Percentiles rank a stretch among this genome's conserved stretches.
phyloP scores from a whole-genome alignment of 64 coral and sea anemone genomes.

The Anthopleura sola region DNA sequence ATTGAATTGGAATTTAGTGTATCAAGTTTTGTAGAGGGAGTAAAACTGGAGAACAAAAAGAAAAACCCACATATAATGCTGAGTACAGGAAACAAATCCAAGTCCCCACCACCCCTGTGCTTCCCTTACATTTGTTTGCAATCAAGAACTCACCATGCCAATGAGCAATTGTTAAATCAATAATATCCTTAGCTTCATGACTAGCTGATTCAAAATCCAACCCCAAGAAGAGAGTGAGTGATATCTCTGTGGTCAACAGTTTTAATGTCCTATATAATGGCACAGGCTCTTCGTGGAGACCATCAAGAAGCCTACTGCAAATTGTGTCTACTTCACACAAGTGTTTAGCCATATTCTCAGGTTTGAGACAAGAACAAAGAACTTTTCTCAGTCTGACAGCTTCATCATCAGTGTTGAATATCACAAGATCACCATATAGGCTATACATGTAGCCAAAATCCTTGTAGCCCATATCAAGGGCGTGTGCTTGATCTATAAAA shows the following conservation, averaged over 20 bases:
- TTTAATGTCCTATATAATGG: slow-evolving; percentile 78
- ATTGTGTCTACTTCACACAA: slow-evolving; percentile 71
- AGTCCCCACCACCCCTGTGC: too few species aligned
- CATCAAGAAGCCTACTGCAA: slow-evolving; percentile 58
- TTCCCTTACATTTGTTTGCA: too few species aligned
- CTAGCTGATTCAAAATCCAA: slow-evolving; percentile 80
- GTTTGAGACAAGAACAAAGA: slow-evolving; percentile 72
- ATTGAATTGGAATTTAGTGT: too few species aligned
- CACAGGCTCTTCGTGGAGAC: slow-evolving; percentile 35
- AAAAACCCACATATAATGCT: too few species aligned
- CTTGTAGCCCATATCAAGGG: slow-evolving; percentile 90
- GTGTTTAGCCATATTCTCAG: slow-evolving; percentile 70
- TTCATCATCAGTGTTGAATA: slow-evolving; percentile 89
- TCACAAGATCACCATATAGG: slow-evolving; percentile 86
- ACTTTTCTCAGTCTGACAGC: slow-evolving; percentile 61
- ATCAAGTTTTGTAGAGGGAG: too few species aligned
- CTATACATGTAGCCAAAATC: slow-evolving; percentile 99
- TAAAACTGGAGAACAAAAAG: too few species aligned
- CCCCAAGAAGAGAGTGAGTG: slow-evolving; percentile 79
- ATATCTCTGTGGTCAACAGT: slow-evolving; percentile 76
- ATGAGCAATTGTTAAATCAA: slow-evolving; percentile 84
- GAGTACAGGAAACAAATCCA: too few species aligned
- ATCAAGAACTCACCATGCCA: slow-evolving; percentile 76
- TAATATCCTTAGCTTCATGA: slow-evolving; percentile 60
- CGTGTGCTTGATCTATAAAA: slow-evolving; percentile 61